A percentile compares a stretch with the other conserved stretches of the same genome.
phyloP scores from a whole-genome alignment of 2,797 vertebrate genomes.

The Sebastes itinus region DNA sequence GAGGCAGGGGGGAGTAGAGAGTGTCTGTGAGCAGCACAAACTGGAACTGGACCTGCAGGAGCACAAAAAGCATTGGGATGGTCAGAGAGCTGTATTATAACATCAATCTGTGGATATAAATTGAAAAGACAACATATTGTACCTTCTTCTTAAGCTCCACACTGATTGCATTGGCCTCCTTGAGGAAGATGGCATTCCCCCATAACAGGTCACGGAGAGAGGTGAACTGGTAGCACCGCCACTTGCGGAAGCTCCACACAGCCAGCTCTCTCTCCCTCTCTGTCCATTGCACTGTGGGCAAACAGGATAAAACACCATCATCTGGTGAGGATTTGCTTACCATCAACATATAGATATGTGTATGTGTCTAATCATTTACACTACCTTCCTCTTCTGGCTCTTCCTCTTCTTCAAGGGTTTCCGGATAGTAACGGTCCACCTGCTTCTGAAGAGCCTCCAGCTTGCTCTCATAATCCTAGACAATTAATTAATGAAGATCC shows the following conservation, averaged over 20 bases:
- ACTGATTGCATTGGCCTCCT: conserved; percentile 98
- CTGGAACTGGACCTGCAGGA: conserved; percentile 95
- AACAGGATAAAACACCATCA: background rate
- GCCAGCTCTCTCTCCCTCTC: conserved; percentile 92
- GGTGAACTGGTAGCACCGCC: conserved; percentile 98
- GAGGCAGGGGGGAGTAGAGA: conserved; percentile 94
- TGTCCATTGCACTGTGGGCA: conserved; percentile 90
- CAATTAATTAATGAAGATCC: background rate
- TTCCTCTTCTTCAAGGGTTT: conserved; percentile 91
- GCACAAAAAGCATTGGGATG: background rate
- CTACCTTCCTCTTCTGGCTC: conserved; percentile 95
- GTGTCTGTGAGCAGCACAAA: conserved; percentile 97
- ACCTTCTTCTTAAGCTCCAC: conserved; percentile 99
- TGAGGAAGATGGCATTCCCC: conserved; percentile 98
- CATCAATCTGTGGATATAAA: no score
- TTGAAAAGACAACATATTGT: background rate
- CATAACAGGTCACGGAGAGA: conserved; percentile 95
- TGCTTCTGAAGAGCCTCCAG: conserved; percentile 96
- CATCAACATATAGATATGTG: background rate
- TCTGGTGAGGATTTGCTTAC: background rate
- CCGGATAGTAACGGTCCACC: conserved; percentile 92
- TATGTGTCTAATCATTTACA: background rate
- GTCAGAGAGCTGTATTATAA: background rate
- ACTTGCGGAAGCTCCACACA: conserved; percentile 94
- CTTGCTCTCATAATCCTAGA: conserved; percentile 97